phyloP scores from a whole-genome alignment of 2,888 invertebrate species.

The Sympetrum striolatum region DNA sequence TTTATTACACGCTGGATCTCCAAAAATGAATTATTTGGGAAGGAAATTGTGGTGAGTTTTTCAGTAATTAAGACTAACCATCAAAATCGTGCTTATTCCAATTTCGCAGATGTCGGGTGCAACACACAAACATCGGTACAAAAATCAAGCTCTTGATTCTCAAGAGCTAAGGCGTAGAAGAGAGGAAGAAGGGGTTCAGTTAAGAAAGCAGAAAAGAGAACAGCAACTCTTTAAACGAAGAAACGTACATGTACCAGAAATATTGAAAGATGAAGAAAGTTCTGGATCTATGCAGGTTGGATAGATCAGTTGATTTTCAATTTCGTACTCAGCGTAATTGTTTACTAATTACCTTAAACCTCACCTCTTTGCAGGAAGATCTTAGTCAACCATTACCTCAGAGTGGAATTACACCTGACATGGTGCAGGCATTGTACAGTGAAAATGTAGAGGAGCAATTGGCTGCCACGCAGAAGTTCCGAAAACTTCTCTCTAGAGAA shows the following conservation, averaged over 20 bases:
- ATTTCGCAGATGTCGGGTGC: constrained; percentile 77
- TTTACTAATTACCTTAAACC: constrained; percentile 12
- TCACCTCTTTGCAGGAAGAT: constrained; percentile 60
- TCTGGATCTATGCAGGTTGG: constrained; percentile 58
- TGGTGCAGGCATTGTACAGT: constrained; percentile 85
- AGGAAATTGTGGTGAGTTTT: too few species aligned
- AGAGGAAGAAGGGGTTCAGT: constrained; percentile 95
- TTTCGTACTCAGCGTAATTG: not conserved
- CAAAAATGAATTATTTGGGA: too few species aligned
- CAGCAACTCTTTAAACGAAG: constrained; percentile 92
- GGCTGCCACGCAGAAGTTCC: constrained; percentile 88
- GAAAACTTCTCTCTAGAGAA: constrained; percentile 91
- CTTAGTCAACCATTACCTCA: constrained; percentile 46
- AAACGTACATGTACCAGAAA: constrained; percentile 71
- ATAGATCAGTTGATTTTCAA: constrained; percentile 27
- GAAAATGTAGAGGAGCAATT: constrained; percentile 79
- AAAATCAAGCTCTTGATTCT: constrained; percentile 91
- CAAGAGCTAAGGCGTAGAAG: constrained; percentile 89
- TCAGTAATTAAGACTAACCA: not conserved
- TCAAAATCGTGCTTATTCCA: constrained; percentile 9
- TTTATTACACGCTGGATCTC: not conserved
- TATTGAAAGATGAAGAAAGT: constrained; percentile 57
- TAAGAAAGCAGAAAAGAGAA: constrained; percentile 94
- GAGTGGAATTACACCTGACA: constrained; percentile 72
- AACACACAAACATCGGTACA: constrained; percentile 88